A percentile compares a stretch with the other conserved stretches of the same genome.
These are phyloP conservation scores for Sylvilagus bachmani DNA, from an alignment of 2,113 vertebrate genomes.

Conservation along the genomic window DNA sequence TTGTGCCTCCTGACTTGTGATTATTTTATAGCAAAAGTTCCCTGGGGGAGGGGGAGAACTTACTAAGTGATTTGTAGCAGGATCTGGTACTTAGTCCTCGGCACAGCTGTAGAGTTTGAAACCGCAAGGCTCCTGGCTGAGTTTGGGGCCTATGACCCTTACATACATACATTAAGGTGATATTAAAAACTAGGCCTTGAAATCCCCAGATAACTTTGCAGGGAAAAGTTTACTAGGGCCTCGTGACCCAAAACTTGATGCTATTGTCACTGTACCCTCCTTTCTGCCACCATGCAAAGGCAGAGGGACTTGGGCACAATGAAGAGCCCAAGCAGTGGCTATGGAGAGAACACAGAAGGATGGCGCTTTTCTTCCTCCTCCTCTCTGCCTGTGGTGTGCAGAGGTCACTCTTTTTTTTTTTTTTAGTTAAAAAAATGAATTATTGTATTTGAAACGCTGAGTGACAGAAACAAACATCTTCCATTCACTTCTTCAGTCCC, in stretches of 20 bases:
- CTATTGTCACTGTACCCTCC: background rate
- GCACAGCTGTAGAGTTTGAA: background rate
- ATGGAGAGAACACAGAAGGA: background rate
- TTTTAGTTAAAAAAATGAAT: no score
- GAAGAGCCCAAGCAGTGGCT: background rate
- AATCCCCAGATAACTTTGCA: background rate
- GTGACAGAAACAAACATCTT: no score
- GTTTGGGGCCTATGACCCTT: background rate
- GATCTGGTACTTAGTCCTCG: background rate
- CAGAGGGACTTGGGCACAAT: background rate
- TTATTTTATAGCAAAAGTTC: slow-evolving; percentile 57
- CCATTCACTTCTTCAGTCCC: no score
- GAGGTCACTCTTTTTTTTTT: no score
- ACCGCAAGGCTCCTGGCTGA: background rate
- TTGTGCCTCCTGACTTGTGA: slow-evolving; percentile 21
- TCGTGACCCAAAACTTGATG: background rate
- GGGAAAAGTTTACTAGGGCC: background rate
- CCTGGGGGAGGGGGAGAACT: background rate
- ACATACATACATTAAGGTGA: background rate
- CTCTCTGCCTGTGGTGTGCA: background rate
- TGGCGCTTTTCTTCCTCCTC: background rate
- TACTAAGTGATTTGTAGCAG: background rate
- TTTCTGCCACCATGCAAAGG: background rate
- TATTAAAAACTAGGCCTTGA: slow-evolving; percentile 11
- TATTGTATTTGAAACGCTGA: no score